Base-by-base conservation (phyloP, 2,888 invertebrate genomes). In the Carterocephalus palaemon region DNA sequence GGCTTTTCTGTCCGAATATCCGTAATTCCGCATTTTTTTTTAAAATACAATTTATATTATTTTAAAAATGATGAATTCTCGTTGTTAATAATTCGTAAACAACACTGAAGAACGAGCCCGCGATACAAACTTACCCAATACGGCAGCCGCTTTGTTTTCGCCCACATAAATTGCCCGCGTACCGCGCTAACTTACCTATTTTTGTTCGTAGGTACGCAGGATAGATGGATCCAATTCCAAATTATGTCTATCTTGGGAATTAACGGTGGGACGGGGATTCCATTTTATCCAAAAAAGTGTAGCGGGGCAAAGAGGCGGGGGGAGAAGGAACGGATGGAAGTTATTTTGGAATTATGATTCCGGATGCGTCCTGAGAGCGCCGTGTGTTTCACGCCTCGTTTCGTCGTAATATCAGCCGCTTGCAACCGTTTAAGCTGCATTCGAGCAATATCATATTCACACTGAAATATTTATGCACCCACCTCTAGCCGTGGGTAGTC, bases 151-250 rank as follows among this genome's bases (percentile, higher is more conserved):
- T 75, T 76, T 77, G 73, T 77, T 81, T 81, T 77, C 75, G 70
- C 72, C 66, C 64, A 67, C 76, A 81, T 79, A 81, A 82, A 81
- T 79, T 74, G 68, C 59, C 54, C 60, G 61, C 55, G 67, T 63
- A 65, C 54, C 65, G 73, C 71, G 75, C 43, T 43, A 43, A 43
- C 43, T 43, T 78, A 80, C 78, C 79, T 83, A 86, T 84, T 83
- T 85, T 80, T 79, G 81, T 81, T 73, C 79, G 80, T 72, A 79
- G 75, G 74, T 73, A 75, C 73, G 60, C 70, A 77, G 80, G 84
- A 88, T 87, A 85, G 84, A 88, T 87, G 86, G 83, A 87, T 88
- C 88, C 88, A 88, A 88, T 88, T 88, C 86, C 84, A 85, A 88
- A 86, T 87, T 88, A 88, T 87, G 84, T 85, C 80, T 85, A 82